Base-by-base conservation (phyloP, 2,113 vertebrate genomes). In the Eubucco bourcierii region DNA sequence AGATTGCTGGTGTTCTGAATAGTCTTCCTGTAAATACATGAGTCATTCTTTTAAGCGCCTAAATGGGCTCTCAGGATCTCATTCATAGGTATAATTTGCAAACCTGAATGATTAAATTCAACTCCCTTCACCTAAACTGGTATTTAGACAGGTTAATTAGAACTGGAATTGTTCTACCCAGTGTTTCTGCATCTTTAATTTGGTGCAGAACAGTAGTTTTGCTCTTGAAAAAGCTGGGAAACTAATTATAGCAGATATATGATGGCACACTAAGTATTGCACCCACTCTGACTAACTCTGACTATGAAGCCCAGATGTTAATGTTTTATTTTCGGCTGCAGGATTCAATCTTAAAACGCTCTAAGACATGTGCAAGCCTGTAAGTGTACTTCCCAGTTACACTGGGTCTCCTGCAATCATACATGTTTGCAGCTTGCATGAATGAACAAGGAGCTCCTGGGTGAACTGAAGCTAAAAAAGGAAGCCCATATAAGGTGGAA, bases 131-230 rank as follows among this genome's bases (percentile, higher is more conserved):
- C 23, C 44, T 70, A 76, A 90, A 87, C 93, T 89, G 87, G 41
- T 83, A 71, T 87, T 87, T 85, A 76, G 84, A 34, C 33, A 92
- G 34, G 34, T 79, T 92, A 92, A 89, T 90, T 94, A 87, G 46
- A 78, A 46, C 29, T 68, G 41, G 67, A 83, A 58, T 82, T 84
- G 34, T 74, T 93, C 76, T 65, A 83, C 80, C 5, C 47, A 68
- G 19, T 16, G 18, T 88, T 29, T 82, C 56, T 67, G 15, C 23
- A 90, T 61, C 47, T 90, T 77, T 87, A 94, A 28, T 74, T 80
- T 85, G 41, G 37, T 80, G 31, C 37, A 46, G n/a, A 89, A 80
- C 27, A 47, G 37, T 19, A 80, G 31, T 28, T 88, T 93, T 83
- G 9, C 44, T 86, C 34, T 47, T 77, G 41, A 85, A 70, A 90